Conservation (phyloP, 1,140 invertebrate genomes). For the Dreissena polymorpha region DNA sequence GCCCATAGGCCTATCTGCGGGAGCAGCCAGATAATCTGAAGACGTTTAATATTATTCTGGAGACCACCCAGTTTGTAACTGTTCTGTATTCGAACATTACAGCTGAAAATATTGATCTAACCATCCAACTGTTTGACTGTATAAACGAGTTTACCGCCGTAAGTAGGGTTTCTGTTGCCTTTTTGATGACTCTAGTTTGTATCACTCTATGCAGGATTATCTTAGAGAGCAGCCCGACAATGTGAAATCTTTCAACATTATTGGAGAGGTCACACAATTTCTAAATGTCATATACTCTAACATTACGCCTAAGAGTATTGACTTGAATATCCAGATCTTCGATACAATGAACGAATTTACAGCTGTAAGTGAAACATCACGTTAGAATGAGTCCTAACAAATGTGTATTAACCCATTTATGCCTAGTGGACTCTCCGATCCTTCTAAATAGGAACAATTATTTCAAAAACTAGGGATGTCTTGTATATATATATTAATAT, state of each 20-base stretch:
- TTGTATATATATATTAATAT: too few species aligned
- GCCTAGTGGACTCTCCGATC: too few species aligned
- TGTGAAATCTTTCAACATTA: slow-evolving; percentile 79
- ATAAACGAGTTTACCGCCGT: slow-evolving; percentile 80
- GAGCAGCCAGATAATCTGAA: slow-evolving; percentile 80
- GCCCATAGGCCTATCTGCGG: slow-evolving; percentile 75
- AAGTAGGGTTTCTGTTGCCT: slow-evolving; percentile 61
- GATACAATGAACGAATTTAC: slow-evolving; percentile 79
- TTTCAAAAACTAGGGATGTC: too few species aligned
- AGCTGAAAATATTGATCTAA: slow-evolving; percentile 76
- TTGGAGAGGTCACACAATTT: slow-evolving; percentile 78
- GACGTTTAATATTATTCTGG: slow-evolving; percentile 79
- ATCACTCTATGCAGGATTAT: slow-evolving; percentile 72
- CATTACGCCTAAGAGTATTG: slow-evolving; percentile 77
- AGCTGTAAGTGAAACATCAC: slow-evolving; percentile 72
- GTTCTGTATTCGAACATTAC: slow-evolving; percentile 79
- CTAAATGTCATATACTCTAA: slow-evolving; percentile 79
- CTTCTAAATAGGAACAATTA: too few species aligned
- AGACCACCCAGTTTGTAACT: slow-evolving; percentile 77
- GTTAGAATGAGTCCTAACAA: too few species aligned
- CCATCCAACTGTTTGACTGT: slow-evolving; percentile 78
- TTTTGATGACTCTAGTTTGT: slow-evolving; percentile 17
- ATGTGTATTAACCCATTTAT: too few species aligned
- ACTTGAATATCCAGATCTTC: slow-evolving; percentile 78
- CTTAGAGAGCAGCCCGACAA: slow-evolving; percentile 80